Evolutionary conservation across 2,113 vertebrate species (phyloP).

Genomic region (Euleptes europaea): DNA sequence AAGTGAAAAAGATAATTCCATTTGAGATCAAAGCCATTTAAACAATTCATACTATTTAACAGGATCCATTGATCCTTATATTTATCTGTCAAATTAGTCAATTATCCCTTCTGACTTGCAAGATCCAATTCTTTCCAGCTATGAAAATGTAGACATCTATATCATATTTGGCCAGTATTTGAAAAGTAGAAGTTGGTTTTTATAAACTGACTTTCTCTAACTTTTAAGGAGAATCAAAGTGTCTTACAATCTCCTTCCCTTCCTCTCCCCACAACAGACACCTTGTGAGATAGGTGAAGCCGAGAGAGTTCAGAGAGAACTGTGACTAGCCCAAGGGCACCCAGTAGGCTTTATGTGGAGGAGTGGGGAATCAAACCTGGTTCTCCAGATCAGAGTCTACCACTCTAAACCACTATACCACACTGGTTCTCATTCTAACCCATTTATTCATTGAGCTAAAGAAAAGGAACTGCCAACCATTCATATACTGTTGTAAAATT

Average conservation of each 20-base stretch:
- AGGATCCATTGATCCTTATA: neutral
- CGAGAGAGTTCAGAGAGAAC: no score
- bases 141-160: neutral
- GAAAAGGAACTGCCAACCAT: neutral
- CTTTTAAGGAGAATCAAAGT: no score
- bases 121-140: neutral
- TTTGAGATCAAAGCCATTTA: neutral
- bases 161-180: neutral
- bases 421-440: neutral
- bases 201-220: no score
- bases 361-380: no score
- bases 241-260: no score
- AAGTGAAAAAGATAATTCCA: neutral
- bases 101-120: neutral
- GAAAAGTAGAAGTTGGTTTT: no score
- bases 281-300: no score
- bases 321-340: no score
- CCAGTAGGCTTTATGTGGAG: no score
- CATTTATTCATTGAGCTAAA: neutral
- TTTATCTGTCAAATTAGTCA: constrained; percentile 30
- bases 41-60: neutral
- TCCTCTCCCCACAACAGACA: no score
- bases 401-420: no score
- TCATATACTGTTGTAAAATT: neutral
- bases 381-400: no score